These are phyloP conservation scores for Prunella himalayana DNA, from an alignment of 2,113 vertebrate genomes.

Conservation along the genomic window DNA sequence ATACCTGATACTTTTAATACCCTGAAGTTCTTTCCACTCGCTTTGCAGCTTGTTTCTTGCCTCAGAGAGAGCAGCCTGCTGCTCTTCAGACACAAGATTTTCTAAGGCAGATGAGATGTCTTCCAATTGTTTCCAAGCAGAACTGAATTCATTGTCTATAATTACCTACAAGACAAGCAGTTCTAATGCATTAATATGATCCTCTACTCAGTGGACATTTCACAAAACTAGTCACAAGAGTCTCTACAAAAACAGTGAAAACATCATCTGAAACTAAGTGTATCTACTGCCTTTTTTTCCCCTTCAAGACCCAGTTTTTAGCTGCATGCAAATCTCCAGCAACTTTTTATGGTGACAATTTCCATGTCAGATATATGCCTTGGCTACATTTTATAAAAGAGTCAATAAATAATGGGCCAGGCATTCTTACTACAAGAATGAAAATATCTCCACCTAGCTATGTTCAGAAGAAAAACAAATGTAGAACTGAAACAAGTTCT, in stretches of 20 bases:
- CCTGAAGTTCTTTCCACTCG: conserved; percentile 77
- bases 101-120: conserved; percentile 67
- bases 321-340: neutral
- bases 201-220: neutral
- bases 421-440: neutral
- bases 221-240: neutral
- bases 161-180: conserved; percentile 62
- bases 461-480: neutral
- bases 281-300: neutral
- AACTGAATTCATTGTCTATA: conserved; percentile 74
- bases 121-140: conserved; percentile 77
- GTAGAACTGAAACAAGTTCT: neutral
- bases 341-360: neutral
- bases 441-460: neutral
- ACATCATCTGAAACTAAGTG: neutral
- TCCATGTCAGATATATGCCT: neutral
- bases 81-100: conserved; percentile 10
- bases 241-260: neutral
- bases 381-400: neutral
- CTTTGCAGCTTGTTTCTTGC: conserved; percentile 68
- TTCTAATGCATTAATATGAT: neutral
- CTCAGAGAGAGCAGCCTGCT: conserved; percentile 61
- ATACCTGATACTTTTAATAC: conserved; percentile 76
- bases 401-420: neutral
- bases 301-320: neutral